These are phyloP conservation scores for Lindbergichthys nudifrons DNA, from an alignment of 2,797 vertebrate species.

Conservation along the genomic window DNA sequence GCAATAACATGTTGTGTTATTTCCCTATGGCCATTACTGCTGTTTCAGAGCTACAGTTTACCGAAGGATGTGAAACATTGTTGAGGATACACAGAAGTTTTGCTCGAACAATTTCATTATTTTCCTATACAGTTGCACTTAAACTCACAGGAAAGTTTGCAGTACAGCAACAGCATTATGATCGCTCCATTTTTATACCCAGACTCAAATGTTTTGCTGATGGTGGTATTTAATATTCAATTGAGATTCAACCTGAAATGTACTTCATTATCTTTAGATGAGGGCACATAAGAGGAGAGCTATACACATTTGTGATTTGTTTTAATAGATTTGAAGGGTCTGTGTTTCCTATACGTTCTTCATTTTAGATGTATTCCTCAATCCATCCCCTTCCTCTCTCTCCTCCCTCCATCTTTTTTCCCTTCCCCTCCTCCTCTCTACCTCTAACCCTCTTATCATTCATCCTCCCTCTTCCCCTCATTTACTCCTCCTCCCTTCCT, in stretches of 20 bases:
- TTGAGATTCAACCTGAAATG: not conserved
- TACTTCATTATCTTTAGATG: not conserved
- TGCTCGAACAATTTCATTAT: not conserved
- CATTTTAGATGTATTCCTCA: conserved; percentile 25
- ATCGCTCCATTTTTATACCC: not conserved
- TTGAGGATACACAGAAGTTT: not conserved
- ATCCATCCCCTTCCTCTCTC: conserved; percentile 2
- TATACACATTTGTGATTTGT: conserved; percentile 11
- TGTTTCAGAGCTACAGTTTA: not conserved
- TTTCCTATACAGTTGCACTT: not conserved
- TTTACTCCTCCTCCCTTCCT: not conserved
- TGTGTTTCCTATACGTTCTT: conserved; percentile 20
- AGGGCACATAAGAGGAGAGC: not conserved
- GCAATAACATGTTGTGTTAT: conserved; percentile 3
- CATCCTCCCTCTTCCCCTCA: not conserved
- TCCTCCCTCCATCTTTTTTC: not conserved
- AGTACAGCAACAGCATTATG: not conserved
- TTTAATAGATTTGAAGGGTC: conserved; percentile 3
- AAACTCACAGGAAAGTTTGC: not conserved
- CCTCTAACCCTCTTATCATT: conserved; percentile 32
- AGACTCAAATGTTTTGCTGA: not conserved
- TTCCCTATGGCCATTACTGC: not conserved
- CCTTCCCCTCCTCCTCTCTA: not conserved
- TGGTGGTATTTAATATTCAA: conserved; percentile 1
- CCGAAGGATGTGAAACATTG: not conserved